These are phyloP conservation scores for Ovis canadensis DNA, from an alignment of 2,113 vertebrate species.

Conservation along the genomic window DNA sequence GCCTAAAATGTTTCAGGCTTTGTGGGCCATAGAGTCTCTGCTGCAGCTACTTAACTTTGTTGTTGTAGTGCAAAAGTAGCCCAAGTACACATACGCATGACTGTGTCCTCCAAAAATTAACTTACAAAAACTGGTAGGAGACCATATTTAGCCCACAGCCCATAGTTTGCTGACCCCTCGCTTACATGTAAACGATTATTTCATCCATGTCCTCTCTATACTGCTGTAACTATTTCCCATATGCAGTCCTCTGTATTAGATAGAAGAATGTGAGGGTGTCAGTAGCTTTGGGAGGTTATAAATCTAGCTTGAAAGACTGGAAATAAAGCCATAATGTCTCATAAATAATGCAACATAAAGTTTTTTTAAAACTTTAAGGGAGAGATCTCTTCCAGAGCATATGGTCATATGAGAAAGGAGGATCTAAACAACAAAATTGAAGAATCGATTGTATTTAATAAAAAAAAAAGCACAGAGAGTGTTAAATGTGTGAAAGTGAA, in stretches of 20 bases:
- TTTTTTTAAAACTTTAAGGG: background rate
- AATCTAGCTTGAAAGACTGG: background rate
- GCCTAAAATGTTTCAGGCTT: background rate
- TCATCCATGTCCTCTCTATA: background rate
- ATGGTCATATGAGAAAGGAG: background rate
- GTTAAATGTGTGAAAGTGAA: background rate
- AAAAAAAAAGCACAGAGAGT: background rate
- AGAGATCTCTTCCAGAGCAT: background rate
- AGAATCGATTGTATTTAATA: background rate
- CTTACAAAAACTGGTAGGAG: background rate
- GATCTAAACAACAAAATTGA: background rate
- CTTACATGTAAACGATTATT: background rate
- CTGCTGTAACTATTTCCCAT: background rate
- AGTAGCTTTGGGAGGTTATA: background rate
- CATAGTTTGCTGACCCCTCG: background rate
- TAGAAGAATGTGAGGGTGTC: background rate
- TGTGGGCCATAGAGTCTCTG: background rate
- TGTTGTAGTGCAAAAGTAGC: background rate
- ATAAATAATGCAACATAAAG: background rate
- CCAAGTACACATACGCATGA: background rate
- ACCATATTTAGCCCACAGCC: background rate
- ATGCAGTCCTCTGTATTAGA: background rate
- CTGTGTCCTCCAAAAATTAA: background rate
- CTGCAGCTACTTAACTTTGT: background rate
- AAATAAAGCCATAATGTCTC: background rate